Percentiles rank a stretch among this genome's conserved stretches.
These are phyloP conservation scores for Diphyllodes magnificus DNA, from an alignment of 2,113 vertebrate species.

Conservation along the genomic window DNA sequence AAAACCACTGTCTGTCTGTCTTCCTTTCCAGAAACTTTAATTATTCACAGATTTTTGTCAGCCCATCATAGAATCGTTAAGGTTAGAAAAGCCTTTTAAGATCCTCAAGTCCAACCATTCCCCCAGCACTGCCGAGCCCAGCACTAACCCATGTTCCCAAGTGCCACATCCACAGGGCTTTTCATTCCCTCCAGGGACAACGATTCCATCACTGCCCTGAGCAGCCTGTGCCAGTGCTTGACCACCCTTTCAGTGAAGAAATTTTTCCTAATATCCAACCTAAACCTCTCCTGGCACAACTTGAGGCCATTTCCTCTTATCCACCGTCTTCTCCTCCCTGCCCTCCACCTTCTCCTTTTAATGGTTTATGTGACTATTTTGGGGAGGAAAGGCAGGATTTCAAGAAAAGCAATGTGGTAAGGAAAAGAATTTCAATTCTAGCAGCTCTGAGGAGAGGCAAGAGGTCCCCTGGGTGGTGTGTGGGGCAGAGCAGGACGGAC, in stretches of 20 bases:
- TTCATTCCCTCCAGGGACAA: not conserved
- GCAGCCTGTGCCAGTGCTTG: not conserved
- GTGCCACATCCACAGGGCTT: not conserved
- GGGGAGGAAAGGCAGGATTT: not conserved
- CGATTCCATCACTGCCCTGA: not conserved
- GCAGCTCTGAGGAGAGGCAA: not conserved
- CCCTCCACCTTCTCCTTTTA: not conserved
- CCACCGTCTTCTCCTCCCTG: not conserved
- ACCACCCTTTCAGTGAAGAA: not conserved
- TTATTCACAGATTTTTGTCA: not conserved
- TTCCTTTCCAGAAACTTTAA: not conserved
- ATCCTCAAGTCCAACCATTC: not conserved
- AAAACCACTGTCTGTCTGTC: not conserved
- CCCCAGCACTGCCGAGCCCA: not conserved
- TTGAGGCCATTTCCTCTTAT: not conserved
- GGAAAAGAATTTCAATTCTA: not conserved
- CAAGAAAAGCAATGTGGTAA: not conserved
- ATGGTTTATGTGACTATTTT: not conserved
- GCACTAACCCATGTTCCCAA: not conserved
- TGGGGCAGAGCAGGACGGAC: not conserved
- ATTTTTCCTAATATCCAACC: not conserved
- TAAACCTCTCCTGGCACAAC: not conserved
- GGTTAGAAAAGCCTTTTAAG: not conserved
- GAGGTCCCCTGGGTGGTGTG: rapidly evolving
- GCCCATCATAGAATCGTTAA: not conserved